A percentile compares a stretch with the other conserved stretches of the same genome.
These are phyloP conservation scores for Andrena praecox DNA, from an alignment of 2,888 invertebrate genomes.

Conservation along the genomic window DNA sequence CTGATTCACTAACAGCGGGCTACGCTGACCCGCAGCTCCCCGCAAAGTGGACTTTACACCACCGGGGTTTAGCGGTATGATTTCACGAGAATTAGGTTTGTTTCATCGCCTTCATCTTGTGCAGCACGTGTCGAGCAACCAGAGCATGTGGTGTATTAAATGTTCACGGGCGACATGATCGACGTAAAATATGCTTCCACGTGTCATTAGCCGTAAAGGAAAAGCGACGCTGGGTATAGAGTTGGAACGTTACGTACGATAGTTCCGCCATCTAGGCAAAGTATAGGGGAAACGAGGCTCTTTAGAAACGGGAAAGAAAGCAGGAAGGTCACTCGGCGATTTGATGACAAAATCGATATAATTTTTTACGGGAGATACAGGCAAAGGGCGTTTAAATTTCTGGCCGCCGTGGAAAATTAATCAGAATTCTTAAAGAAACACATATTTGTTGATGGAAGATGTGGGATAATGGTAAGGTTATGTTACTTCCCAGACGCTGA, in stretches of 20 bases:
- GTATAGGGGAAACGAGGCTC: constrained; percentile 6
- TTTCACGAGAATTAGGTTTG: background rate
- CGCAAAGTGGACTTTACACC: background rate
- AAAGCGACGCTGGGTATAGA: background rate
- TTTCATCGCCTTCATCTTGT: background rate
- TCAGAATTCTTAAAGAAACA: too few relatives aligned
- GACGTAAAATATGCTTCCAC: constrained; percentile 55
- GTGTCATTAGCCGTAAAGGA: constrained; percentile 53
- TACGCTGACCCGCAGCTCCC: background rate
- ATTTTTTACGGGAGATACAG: background rate
- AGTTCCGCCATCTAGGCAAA: constrained; percentile 25
- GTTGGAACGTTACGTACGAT: background rate
- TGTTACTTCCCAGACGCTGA: too few relatives aligned
- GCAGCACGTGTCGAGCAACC: constrained; percentile 15
- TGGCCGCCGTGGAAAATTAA: background rate
- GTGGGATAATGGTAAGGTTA: too few relatives aligned
- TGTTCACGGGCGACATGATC: constrained; percentile 23
- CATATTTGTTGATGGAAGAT: too few relatives aligned
- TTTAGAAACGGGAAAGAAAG: constrained; percentile 1
- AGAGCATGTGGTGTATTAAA: constrained; percentile 49
- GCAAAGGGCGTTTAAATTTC: background rate
- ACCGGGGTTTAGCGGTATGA: background rate
- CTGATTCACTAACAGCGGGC: background rate
- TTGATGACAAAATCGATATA: constrained; percentile 5
- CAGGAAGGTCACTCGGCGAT: constrained; percentile 9